A percentile compares a stretch with the other conserved stretches of the same genome.
These are phyloP conservation scores for Nesometra sesokonis DNA, from an alignment of 35 echinoderm and acorn worm genomes.

Conservation along the genomic window DNA sequence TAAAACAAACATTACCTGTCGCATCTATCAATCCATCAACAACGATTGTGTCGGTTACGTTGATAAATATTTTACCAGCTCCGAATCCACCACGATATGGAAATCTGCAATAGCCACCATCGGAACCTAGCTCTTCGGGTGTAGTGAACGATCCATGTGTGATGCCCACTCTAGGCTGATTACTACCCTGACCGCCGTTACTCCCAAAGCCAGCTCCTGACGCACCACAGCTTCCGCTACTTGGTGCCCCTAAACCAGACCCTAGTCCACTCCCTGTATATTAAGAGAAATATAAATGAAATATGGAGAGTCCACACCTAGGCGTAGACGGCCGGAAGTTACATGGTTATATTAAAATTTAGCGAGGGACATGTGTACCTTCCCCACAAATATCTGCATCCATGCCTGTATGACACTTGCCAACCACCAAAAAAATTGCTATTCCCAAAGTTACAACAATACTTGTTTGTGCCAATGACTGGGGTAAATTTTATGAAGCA, in stretches of 20 bases:
- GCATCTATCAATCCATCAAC: constrained; percentile 54
- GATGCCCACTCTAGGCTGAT: constrained; percentile 36
- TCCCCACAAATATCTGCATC: no score
- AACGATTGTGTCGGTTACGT: constrained; percentile 13
- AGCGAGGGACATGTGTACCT: no score
- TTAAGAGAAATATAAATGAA: no score
- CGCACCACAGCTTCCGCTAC: constrained; percentile 24
- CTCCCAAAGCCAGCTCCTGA: constrained; percentile 76
- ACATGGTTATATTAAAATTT: no score
- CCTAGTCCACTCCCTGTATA: background rate
- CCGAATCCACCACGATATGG: constrained; percentile 66
- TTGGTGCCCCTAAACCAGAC: background rate
- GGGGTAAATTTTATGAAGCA: no score
- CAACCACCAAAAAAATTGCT: no score
- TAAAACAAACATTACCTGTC: background rate
- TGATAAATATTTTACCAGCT: constrained; percentile 48
- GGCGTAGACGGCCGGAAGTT: no score
- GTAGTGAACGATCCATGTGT: constrained; percentile 64
- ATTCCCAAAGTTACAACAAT: no score
- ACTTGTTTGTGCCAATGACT: no score
- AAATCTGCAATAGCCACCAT: constrained; percentile 48
- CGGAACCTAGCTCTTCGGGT: constrained; percentile 47
- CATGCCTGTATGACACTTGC: no score
- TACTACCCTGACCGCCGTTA: constrained; percentile 54
- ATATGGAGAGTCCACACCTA: no score